Base-by-base conservation (phyloP, 2,888 invertebrate genomes). In the Acleris sparsana region DNA sequence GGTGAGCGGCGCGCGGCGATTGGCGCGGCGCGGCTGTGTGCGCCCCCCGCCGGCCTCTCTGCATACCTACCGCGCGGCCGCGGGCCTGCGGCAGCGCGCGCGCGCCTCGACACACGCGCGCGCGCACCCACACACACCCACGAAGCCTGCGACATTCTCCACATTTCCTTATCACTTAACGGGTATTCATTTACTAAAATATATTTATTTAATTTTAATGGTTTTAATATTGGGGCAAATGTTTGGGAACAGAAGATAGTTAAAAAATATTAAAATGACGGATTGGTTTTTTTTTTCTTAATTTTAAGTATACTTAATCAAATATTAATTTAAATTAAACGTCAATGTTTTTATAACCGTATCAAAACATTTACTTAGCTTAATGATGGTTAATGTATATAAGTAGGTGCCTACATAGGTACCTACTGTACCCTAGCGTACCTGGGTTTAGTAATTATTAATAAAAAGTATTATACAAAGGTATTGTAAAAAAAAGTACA, bases 21-120 rank as follows among this genome's bases (percentile, higher is more conserved):
- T 87, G 87, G 88, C 80, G 80, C 82, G 74, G 80, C 77, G 80
- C 76, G 78, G 69, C 68, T 75, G 83, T 82, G 84, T 81, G 86
- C 71, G 85, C 77, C 85, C 82, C 85, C 86, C 84, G 84, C 84
- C 86, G 84, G 85, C 86, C 85, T 84, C 86, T 82, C 83, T 76
- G 79, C 78, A 76, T 78, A 80, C 84, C 82, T 82, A 81, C 84
- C 25, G 25, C 25, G 25, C 25, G 25, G 5, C 25, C 84, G 83
- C 82, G 78, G 33, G 39, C 53, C 63, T 44, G 62, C 49, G 59
- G 29, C 29, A 2, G n/a, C n/a, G n/a, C n/a, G n/a, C n/a, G n/a
- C 33, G 33, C 9, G 33, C 33, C 64, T 25, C 25, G 25, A 18
- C 55, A 59, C 64, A 20, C 65, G 39, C 76, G 71, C 75, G 70